Conservation (phyloP, 2,797 vertebrate species). For the Avahi laniger region DNA sequence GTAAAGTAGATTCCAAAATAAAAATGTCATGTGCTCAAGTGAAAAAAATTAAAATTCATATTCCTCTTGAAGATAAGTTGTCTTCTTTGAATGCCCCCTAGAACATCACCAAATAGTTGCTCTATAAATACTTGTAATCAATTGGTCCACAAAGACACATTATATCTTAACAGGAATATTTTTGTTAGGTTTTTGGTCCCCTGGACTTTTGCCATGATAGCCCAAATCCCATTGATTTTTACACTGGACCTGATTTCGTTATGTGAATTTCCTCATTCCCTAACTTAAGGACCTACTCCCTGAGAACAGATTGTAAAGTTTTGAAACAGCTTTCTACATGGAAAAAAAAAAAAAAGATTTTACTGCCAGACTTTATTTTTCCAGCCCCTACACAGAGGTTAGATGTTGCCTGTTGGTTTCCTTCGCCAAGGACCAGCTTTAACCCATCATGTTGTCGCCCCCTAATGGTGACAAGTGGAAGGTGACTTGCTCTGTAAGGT, state of each 20-base stretch:
- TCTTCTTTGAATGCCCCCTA: not conserved
- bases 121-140: not conserved
- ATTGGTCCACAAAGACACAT: not conserved
- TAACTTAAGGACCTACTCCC: not conserved
- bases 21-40: not conserved
- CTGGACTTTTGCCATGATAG: not conserved
- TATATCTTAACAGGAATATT: not conserved
- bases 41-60: not conserved
- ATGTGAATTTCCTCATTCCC: not conserved
- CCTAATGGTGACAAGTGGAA: constrained; percentile 50
- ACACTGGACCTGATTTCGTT: not conserved
- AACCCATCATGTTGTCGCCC: constrained; percentile 18
- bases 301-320: constrained; percentile 37
- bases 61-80: not conserved
- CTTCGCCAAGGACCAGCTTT: not conserved
- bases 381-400: not conserved
- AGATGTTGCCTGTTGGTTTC: not conserved
- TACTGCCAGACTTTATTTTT: constrained; percentile 11
- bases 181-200: not conserved
- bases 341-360: not conserved
- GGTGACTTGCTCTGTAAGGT: not conserved
- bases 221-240: constrained; percentile 22
- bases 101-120: not conserved
- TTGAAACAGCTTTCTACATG: constrained; percentile 9
- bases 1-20: not conserved